These are phyloP conservation scores for Lymantria monacha DNA, from an alignment of 2,888 invertebrate species.

Conservation along the genomic window DNA sequence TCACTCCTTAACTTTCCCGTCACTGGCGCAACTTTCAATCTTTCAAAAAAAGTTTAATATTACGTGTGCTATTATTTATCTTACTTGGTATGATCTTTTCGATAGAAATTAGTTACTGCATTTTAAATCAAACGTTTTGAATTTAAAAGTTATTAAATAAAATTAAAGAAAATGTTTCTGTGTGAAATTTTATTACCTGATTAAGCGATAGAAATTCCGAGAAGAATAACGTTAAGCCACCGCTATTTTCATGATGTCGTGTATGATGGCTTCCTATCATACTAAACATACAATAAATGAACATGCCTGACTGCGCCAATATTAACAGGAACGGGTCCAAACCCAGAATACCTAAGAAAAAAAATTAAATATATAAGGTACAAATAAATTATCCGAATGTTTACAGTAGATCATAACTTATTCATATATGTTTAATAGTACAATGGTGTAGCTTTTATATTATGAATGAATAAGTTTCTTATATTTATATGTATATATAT, in stretches of 20 bases:
- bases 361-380: not conserved
- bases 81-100: no score
- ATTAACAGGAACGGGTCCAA: constrained; percentile 92
- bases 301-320: constrained; percentile 94
- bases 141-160: no score
- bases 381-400: not conserved
- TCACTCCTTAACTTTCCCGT: no score
- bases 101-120: no score
- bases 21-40: no score
- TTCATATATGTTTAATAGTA: not conserved
- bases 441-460: no score
- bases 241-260: constrained; percentile 73
- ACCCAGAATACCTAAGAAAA: constrained; percentile 65
- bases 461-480: no score
- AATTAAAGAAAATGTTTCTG: no score
- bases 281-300: constrained; percentile 93
- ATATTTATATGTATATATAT: no score
- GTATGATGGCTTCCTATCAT: constrained; percentile 90
- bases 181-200: constrained; percentile 70
- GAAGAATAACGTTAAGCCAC: constrained; percentile 84
- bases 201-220: constrained; percentile 88
- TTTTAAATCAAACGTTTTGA: no score
- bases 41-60: no score
- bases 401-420: not conserved
- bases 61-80: no score